These are phyloP conservation scores for Rambutsinella grinnellia DNA, from an alignment of 2,888 invertebrate genomes.

Conservation along the genomic window DNA sequence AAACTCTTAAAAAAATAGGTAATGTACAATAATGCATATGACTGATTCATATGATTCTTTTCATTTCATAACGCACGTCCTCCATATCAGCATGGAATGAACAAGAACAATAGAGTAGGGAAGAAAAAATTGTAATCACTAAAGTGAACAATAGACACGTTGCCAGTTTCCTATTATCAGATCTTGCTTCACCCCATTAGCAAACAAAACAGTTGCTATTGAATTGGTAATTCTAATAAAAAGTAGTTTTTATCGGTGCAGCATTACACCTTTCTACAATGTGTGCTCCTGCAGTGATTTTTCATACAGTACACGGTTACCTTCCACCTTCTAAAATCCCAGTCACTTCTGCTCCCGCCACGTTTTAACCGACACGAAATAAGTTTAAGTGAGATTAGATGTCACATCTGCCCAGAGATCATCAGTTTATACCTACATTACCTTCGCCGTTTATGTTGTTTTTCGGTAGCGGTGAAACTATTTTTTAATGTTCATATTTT, in stretches of 20 bases:
- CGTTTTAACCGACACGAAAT: too few relatives aligned
- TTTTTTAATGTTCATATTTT: constrained; percentile 11
- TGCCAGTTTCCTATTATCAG: constrained; percentile 22
- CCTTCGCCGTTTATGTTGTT: too few relatives aligned
- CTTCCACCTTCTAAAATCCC: too few relatives aligned
- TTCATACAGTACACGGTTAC: too few relatives aligned
- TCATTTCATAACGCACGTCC: constrained; percentile 1
- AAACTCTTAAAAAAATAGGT: constrained; percentile 24
- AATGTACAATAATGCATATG: background rate
- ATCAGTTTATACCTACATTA: too few relatives aligned
- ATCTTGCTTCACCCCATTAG: constrained; percentile 47
- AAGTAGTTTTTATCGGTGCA: too few relatives aligned
- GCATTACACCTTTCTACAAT: constrained; percentile 42
- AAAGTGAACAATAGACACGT: constrained; percentile 41
- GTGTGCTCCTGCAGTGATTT: background rate
- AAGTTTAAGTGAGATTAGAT: too few relatives aligned
- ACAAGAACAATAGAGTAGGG: background rate
- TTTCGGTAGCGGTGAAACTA: too few relatives aligned
- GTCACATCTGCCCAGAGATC: too few relatives aligned
- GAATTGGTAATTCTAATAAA: too few relatives aligned
- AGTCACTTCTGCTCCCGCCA: too few relatives aligned
- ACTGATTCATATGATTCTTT: constrained; percentile 1
- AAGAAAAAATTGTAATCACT: constrained; percentile 25
- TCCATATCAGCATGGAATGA: background rate
- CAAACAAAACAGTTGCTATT: constrained; percentile 15